Percentiles rank a stretch among this genome's conserved stretches.
Evolutionary conservation across 2,113 vertebrate genomes (phyloP).

Genomic region (Zapornia atra): DNA sequence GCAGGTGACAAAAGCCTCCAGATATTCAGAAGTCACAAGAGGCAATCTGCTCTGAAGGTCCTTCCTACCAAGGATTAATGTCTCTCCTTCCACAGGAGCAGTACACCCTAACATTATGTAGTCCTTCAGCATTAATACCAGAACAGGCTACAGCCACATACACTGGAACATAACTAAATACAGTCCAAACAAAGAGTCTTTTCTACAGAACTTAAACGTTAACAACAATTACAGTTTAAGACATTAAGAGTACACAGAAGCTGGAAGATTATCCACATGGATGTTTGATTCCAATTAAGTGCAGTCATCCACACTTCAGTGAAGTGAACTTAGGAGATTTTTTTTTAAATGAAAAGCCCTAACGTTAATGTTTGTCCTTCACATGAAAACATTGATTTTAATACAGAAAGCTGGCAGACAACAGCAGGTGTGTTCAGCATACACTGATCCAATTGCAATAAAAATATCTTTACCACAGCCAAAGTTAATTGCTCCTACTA

Average conservation of each 20-base stretch:
- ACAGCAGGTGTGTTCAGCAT: not conserved
- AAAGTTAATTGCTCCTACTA: constrained; percentile 97
- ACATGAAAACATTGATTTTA: not conserved
- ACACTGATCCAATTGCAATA: not conserved
- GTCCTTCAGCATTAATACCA: not conserved
- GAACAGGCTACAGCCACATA: not conserved
- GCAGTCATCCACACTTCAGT: accelerated
- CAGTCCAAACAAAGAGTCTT: not conserved
- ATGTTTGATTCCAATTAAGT: not conserved
- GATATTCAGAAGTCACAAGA: not conserved
- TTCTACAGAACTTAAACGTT: not conserved
- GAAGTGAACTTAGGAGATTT: not conserved
- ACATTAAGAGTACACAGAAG: not conserved
- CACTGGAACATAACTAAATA: not conserved
- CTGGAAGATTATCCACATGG: not conserved
- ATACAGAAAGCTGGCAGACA: not conserved
- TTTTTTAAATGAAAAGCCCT: no score
- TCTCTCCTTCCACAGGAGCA: not conserved
- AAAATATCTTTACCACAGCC: constrained; percentile 85
- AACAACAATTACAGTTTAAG: not conserved
- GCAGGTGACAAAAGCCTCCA: not conserved
- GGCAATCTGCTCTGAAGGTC: not conserved
- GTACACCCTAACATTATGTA: accelerated
- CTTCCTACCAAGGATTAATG: not conserved
- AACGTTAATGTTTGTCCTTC: not conserved